Conservation (phyloP, 2,113 vertebrate genomes). For the Pica pica region DNA sequence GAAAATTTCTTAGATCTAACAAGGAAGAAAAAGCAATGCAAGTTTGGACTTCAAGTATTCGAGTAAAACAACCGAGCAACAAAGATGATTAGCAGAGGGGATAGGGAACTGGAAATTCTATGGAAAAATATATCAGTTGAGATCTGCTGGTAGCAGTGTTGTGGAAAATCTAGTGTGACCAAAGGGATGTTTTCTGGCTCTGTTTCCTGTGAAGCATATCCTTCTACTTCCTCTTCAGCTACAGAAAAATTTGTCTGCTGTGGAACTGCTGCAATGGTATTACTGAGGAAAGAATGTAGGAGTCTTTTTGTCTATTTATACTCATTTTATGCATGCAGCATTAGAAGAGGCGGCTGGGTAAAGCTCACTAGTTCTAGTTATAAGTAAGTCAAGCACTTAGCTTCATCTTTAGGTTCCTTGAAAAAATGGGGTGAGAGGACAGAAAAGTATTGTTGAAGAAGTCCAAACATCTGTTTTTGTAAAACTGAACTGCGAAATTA, state of each 20-base stretch:
- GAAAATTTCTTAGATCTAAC: not conserved
- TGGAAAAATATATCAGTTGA: not conserved
- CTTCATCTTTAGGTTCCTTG: not conserved
- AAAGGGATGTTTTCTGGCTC: not conserved
- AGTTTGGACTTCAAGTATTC: not conserved
- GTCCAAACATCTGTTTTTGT: not conserved
- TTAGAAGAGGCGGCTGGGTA: not conserved
- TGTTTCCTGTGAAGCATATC: not conserved
- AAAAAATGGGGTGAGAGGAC: not conserved
- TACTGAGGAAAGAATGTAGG: not conserved
- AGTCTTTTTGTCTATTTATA: slow-evolving; percentile 9
- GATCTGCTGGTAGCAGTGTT: not conserved
- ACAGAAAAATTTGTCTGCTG: not conserved
- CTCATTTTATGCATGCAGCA: not conserved
- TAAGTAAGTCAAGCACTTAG: not conserved
- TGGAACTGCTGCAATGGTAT: not conserved
- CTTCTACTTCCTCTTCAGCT: not conserved
- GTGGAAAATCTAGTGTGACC: not conserved
- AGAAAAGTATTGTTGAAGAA: not conserved
- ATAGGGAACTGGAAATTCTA: not conserved
- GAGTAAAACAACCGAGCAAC: not conserved
- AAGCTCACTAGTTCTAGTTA: not conserved
- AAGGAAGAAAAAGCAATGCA: not conserved
- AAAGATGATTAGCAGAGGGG: not conserved
- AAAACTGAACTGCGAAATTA: not conserved